Evolutionary conservation across 2,888 invertebrate genomes (phyloP).

Genomic region (Ormia ochracea): DNA sequence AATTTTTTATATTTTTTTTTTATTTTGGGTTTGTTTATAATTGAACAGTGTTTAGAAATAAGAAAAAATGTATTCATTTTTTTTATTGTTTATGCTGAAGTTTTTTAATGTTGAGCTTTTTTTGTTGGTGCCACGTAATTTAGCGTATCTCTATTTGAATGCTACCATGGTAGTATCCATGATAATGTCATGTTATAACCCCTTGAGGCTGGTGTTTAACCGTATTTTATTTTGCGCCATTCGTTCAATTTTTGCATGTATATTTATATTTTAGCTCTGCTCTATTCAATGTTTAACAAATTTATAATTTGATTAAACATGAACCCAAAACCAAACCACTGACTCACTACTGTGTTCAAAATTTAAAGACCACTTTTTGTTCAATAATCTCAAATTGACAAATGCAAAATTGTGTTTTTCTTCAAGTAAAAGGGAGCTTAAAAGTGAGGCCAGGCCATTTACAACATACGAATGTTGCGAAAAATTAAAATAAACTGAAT

Average conservation of each 20-base stretch:
- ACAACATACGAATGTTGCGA: neutral
- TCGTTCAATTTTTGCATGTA: slow-evolving; percentile 2
- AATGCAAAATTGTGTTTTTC: neutral
- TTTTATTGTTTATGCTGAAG: neutral
- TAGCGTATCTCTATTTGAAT: slow-evolving; percentile 32
- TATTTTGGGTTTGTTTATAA: too few relatives aligned
- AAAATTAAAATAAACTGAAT: neutral
- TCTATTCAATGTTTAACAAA: slow-evolving; percentile 41
- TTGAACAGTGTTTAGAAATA: neutral
- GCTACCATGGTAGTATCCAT: slow-evolving; percentile 49
- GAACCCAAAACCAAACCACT: slow-evolving; percentile 15
- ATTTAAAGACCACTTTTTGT: neutral
- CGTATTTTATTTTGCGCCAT: slow-evolving; percentile 20
- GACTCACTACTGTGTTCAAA: slow-evolving; percentile 2
- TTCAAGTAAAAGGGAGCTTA: slow-evolving; percentile 12
- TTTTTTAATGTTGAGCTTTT: neutral
- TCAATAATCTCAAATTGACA: slow-evolving; percentile 3
- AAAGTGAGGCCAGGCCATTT: slow-evolving; percentile 33
- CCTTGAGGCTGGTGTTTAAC: slow-evolving; percentile 54
- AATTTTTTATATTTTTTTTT: too few relatives aligned
- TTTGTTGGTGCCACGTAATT: slow-evolving; percentile 40
- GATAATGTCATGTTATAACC: slow-evolving; percentile 50
- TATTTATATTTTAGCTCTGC: neutral
- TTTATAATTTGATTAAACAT: slow-evolving; percentile 47
- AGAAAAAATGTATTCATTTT: neutral